phyloP scores from a whole-genome alignment of 2,113 vertebrate genomes.

The Rhynchomys soricoides region DNA sequence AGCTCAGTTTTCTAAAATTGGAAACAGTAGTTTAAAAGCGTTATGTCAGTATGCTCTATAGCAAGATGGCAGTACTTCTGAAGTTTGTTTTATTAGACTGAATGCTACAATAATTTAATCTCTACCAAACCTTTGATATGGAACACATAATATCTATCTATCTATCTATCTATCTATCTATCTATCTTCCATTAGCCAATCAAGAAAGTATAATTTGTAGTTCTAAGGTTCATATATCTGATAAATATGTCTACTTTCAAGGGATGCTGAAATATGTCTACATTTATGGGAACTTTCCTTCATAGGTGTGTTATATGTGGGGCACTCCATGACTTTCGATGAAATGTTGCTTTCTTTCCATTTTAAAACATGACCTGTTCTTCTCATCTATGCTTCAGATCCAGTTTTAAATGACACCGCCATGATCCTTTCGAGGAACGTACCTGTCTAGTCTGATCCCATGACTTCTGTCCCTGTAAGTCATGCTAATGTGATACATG shows the following conservation, averaged over 20 bases:
- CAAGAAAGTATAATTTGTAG: not conserved
- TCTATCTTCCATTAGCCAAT: not conserved
- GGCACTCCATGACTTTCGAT: not conserved
- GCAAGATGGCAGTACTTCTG: not conserved
- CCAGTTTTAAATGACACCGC: not conserved
- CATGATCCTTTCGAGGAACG: not conserved
- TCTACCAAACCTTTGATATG: not conserved
- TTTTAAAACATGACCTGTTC: not conserved
- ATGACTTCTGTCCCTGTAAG: not conserved
- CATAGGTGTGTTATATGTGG: not conserved
- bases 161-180: not conserved
- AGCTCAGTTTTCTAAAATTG: not conserved
- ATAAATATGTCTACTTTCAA: not conserved
- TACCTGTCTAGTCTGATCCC: not conserved
- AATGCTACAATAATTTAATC: not conserved
- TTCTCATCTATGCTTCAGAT: not conserved
- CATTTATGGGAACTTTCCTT: not conserved
- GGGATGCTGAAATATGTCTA: not conserved
- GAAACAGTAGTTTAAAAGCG: conserved; percentile 12
- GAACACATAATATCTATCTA: not conserved
- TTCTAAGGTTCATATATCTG: not conserved
- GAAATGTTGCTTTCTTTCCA: not conserved
- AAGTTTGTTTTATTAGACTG: not conserved
- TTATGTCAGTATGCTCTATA: not conserved
- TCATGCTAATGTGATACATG: not conserved